Base-by-base conservation (phyloP, 2,797 vertebrate genomes). In the Pseudopleuronectes americanus region DNA sequence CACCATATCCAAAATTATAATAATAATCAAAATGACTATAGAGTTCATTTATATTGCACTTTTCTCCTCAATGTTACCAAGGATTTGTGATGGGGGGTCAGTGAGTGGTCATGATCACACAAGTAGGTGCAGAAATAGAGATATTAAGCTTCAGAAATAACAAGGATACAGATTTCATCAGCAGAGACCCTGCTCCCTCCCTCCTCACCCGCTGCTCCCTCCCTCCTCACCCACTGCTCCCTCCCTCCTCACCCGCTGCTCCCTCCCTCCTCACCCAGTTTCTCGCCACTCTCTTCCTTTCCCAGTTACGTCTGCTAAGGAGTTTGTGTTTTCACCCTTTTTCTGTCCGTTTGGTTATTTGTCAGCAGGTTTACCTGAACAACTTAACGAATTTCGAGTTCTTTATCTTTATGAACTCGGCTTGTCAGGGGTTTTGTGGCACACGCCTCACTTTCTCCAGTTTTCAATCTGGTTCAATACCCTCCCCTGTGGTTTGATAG, bases 401-500 rank as follows among this genome's bases (percentile, higher is more conserved):
- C 28, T 31, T 2, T 8, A 31, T 31, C 28, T 31, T 31, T 31
- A 31, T 8, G 7, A 31, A 31, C 7, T 31, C 28, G 28, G 38
- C 52, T 54, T 3, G 24, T 47, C 8, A 10, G 41, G 41, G 54
- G 54, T 12, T 51, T 67, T 62, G 57, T n/a, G 24, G 23, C 12
- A 3, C 54, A 43, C 24, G 47, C 38, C 3, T 61, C 12, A 22
- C 6, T 38, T 43, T 45, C 2, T 52, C 4, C 0, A 24, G 3
- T 57, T 57, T 26, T 48, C 47, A 63, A 49, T 24, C n/a, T 14
- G 16, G 12, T 56, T 72, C 54, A 56, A 16, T 45, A 19, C 14
- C 10, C 56, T 64, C 60, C 52, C 60, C 57, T 47, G 36, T 21
- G 16, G 28, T 53, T 68, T 43, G n/a, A 38, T 31, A 36, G 23